phyloP scores from a whole-genome alignment of 2,797 vertebrate genomes.

The Leptodactylus fallax region DNA sequence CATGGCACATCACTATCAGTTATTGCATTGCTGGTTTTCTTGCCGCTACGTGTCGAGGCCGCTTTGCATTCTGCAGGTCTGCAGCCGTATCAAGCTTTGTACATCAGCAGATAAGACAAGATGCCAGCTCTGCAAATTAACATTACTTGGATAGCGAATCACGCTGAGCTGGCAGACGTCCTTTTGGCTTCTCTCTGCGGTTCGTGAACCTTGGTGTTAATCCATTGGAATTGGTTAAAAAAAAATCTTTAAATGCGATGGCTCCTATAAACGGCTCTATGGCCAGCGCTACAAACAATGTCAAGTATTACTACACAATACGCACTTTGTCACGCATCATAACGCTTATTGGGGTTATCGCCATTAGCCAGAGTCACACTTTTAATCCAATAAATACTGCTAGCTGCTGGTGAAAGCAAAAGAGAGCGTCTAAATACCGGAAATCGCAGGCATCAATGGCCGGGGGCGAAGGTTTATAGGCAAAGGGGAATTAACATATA shows the following conservation, averaged over 20 bases:
- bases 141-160: slow-evolving; percentile 36
- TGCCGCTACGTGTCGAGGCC: neutral
- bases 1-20: neutral
- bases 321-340: neutral
- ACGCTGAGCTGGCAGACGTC: slow-evolving; percentile 28
- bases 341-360: slow-evolving; percentile 1
- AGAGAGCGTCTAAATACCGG: neutral
- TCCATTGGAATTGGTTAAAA: slow-evolving; percentile 28
- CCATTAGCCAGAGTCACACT: neutral
- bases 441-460: neutral
- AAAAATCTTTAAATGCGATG: slow-evolving; percentile 43
- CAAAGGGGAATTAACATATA: neutral
- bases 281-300: slow-evolving; percentile 5
- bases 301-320: slow-evolving; percentile 15
- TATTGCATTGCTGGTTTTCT: neutral
- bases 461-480: neutral
- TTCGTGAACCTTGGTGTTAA: slow-evolving; percentile 53
- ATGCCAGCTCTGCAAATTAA: slow-evolving; percentile 47
- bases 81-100: neutral
- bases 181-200: slow-evolving; percentile 48
- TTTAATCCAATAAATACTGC: slow-evolving; percentile 25
- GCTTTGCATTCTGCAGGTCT: neutral
- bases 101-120: neutral
- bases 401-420: neutral
- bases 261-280: slow-evolving; percentile 23